Conservation (phyloP, 2,113 vertebrate species). For the Esox niger region DNA sequence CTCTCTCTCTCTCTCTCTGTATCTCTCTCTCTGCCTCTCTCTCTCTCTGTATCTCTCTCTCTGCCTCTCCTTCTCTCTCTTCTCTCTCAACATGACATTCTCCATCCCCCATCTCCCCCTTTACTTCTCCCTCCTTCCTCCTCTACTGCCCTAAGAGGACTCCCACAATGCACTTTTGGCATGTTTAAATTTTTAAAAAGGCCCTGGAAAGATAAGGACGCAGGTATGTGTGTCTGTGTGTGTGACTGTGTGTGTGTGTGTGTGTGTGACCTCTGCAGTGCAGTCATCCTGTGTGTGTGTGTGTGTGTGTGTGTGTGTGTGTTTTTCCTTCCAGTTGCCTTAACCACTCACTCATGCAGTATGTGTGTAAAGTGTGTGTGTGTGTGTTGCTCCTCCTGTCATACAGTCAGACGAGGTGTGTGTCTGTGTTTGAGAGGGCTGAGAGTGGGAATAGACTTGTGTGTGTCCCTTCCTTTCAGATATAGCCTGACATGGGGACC, state of each 20-base stretch:
- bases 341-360: slow-evolving; percentile 38
- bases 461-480: slow-evolving; percentile 46
- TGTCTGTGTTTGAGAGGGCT: background rate
- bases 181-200: slow-evolving; percentile 57
- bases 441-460: slow-evolving; percentile 2
- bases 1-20: slow-evolving; percentile 2
- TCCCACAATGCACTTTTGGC: slow-evolving; percentile 59
- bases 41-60: background rate
- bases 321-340: slow-evolving; percentile 20
- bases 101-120: background rate
- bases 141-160: slow-evolving; percentile 37
- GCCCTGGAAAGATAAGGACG: slow-evolving; percentile 40
- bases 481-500: slow-evolving; percentile 42
- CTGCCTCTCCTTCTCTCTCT: slow-evolving; percentile 11
- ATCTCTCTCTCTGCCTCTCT: background rate
- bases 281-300: background rate
- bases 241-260: slow-evolving; percentile 14
- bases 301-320: slow-evolving; percentile 1
- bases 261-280: background rate
- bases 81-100: slow-evolving; percentile 16
- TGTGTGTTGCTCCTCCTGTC: background rate
- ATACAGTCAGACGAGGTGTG: background rate
- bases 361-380: slow-evolving; percentile 13
- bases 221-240: slow-evolving; percentile 16
- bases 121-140: slow-evolving; percentile 1